Evolutionary conservation across 2,797 vertebrate genomes (phyloP), one percentile per base, ranked within the genome.

Genomic region (Acipenser ruthenus): DNA sequence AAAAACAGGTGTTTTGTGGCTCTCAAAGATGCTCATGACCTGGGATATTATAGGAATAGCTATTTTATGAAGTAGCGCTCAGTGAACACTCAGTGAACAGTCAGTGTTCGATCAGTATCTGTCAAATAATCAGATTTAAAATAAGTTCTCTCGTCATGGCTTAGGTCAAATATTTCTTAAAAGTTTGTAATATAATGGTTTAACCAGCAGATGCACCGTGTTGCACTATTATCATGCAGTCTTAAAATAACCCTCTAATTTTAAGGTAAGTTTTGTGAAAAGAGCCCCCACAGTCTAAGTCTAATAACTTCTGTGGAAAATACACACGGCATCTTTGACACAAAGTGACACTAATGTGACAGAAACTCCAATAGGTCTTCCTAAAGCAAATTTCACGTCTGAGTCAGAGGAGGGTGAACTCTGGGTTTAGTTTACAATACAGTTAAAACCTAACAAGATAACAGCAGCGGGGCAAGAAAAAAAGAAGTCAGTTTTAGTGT

Each of bases 201-300:
- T 37, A 37, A 4, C 23, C 23, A 37, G 23, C 23, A 3, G 23
- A 37, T 37, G 2, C 23, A 37, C 23, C 23, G 2, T 37, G 23
- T 3, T 37, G 23, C 23, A 23, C 23, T 23, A 23, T 23, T 23
- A 23, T 23, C 23, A 23, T 23, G 23, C 23, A 37, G 23, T 37
- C 23, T 37, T 37, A 37, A 37, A 37, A 37, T 37, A 37, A 37
- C 60, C 53, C 15, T 23, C 63, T 49, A 50, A 66, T 56, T 61
- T 15, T 60, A 50, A 69, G 64, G 59, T 69, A 64, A 55, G 47
- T 10, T 15, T 63, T 50, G 50, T n/a, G 49, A 47, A 23, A 48
- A 48, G 48, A 11, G 15, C 53, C 55, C 47, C 9, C 15, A 15
- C 51, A 37, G 12, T 13, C 13, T 15, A 18, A 10, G 48, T 47